Conservation (phyloP, 2,797 vertebrate species). For the Eospalax fontanierii region DNA sequence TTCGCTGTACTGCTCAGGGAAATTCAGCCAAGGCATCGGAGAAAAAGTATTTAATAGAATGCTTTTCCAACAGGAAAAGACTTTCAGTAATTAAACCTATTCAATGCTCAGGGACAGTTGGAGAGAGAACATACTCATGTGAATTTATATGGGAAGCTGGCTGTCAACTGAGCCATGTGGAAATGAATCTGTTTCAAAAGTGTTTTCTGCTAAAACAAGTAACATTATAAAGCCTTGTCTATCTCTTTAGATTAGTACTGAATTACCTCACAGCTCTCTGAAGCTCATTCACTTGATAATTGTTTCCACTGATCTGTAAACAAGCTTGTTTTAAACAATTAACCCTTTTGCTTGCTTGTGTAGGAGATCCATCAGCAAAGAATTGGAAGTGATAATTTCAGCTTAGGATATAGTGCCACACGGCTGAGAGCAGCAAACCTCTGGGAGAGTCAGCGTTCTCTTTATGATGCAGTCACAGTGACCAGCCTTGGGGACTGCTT, state of each 20-base stretch:
- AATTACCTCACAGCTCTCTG: conserved; percentile 57
- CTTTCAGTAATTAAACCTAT: not conserved
- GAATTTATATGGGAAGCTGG: conserved; percentile 67
- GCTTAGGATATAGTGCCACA: not conserved
- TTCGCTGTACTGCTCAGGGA: not conserved
- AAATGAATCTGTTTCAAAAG: conserved; percentile 64
- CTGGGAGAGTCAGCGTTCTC: not conserved
- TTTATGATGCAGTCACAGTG: not conserved
- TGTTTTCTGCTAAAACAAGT: conserved; percentile 73
- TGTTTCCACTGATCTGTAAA: conserved; percentile 69
- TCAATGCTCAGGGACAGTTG: conserved; percentile 38
- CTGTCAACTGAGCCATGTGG: conserved; percentile 67
- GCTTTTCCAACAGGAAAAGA: conserved; percentile 9
- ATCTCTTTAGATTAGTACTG: conserved; percentile 68
- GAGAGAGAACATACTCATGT: not conserved
- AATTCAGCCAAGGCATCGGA: not conserved
- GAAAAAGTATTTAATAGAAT: not conserved
- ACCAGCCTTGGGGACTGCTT: not conserved
- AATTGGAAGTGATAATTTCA: not conserved
- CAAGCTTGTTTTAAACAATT: conserved; percentile 53
- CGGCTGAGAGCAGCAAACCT: not conserved
- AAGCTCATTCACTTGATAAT: conserved; percentile 69
- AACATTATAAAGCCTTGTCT: conserved; percentile 67
- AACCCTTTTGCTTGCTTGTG: conserved; percentile 48
- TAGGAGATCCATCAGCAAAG: not conserved